These are phyloP conservation scores for Drosophila chauvacae DNA, from an alignment of 1,140 invertebrate species.

Conservation along the genomic window DNA sequence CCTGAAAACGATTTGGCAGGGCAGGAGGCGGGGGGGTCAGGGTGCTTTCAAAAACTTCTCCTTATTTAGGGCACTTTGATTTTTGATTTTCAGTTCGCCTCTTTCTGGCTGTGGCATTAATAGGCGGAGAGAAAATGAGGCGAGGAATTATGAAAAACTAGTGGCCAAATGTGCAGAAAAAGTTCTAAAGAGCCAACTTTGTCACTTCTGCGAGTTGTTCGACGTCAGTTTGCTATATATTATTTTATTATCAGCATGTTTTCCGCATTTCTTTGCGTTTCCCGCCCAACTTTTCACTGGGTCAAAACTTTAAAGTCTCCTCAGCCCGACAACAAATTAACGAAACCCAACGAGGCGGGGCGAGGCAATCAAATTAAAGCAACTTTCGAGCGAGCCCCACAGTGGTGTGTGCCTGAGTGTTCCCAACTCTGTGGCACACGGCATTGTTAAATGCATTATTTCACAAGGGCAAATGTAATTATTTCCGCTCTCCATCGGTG, in stretches of 20 bases:
- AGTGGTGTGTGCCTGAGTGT: not conserved
- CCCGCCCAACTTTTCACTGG: constrained; percentile 25
- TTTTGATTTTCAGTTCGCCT: constrained; percentile 44
- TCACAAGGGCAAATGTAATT: constrained; percentile 48
- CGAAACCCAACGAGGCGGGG: constrained; percentile 13
- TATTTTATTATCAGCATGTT: constrained; percentile 44
- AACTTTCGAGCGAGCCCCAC: constrained; percentile 6
- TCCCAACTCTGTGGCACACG: constrained; percentile 3
- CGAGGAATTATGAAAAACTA: constrained; percentile 65
- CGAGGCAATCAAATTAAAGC: constrained; percentile 33
- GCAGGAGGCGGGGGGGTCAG: too few species aligned
- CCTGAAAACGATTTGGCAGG: constrained; percentile 36
- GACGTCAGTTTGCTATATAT: constrained; percentile 54
- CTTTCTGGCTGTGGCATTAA: constrained; percentile 52
- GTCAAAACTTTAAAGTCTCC: constrained; percentile 35
- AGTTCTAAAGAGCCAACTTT: constrained; percentile 56
- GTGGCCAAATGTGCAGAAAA: constrained; percentile 60
- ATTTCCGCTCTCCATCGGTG: constrained; percentile 24
- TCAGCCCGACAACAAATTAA: constrained; percentile 21
- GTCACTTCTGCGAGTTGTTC: constrained; percentile 56
- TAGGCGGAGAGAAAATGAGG: constrained; percentile 46
- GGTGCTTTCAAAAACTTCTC: constrained; percentile 49
- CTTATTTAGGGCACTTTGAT: constrained; percentile 62
- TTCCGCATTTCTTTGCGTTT: constrained; percentile 10
- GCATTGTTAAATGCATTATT: constrained; percentile 43